These are phyloP conservation scores for Thumatha senex DNA, from an alignment of 2,888 invertebrate species.

Conservation along the genomic window DNA sequence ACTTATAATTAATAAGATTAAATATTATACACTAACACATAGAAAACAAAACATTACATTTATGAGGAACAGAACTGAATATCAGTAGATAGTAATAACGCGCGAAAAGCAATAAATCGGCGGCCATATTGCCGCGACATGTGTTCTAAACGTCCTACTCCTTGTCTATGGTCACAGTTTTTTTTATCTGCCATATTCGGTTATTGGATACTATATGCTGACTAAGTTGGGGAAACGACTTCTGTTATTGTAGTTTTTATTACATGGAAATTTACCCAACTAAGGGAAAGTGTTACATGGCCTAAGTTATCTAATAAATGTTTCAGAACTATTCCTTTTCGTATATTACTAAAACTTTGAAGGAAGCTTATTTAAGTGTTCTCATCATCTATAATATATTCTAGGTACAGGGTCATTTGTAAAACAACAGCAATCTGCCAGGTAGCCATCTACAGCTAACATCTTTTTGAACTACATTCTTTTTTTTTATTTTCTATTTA, in stretches of 20 bases:
- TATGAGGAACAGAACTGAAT: constrained; percentile 8
- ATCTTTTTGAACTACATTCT: no score
- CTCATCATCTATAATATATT: no score
- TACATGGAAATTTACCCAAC: constrained; percentile 4
- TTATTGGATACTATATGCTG: constrained; percentile 38
- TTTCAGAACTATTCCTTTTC: no score
- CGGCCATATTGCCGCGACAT: constrained; percentile 40
- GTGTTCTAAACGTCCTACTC: constrained; percentile 38
- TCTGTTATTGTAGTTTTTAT: constrained; percentile 39
- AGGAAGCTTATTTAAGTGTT: no score
- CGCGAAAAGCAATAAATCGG: constrained; percentile 36
- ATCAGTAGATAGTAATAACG: constrained; percentile 24
- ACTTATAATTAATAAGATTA: not conserved
- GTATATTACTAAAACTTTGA: no score
- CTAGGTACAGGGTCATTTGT: no score
- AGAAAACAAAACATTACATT: constrained; percentile 7
- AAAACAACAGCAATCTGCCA: no score
- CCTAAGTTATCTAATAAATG: not conserved
- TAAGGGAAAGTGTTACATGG: not conserved
- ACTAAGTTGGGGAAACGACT: constrained; percentile 24
- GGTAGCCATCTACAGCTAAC: no score
- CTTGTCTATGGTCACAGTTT: constrained; percentile 49
- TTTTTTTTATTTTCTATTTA: no score
- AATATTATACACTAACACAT: not conserved
- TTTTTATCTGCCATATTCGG: constrained; percentile 37